Base-by-base conservation (phyloP, 2,797 vertebrate species). In the Cossypha polioptera region DNA sequence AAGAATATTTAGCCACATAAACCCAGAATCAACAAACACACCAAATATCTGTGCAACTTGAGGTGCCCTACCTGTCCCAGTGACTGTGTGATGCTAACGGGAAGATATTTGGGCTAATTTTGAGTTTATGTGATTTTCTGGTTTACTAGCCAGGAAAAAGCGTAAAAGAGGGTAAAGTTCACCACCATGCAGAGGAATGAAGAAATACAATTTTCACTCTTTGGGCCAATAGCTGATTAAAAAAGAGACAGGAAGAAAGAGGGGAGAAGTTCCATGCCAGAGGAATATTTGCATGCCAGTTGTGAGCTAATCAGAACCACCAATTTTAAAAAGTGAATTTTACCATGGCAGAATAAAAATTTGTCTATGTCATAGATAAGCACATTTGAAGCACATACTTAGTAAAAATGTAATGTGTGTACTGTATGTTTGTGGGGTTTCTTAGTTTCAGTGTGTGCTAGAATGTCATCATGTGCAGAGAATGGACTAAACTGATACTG, bases 41-140 rank as follows among this genome's bases (percentile, higher is more conserved):
- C 2, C 35, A 38, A 10, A 7, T 6, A 24, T 3, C 31, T 48
- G 40, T 3, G 2, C 51, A 38, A 11, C 16, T 1, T 24, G 17
- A 87, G 33, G 42, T 2, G 16, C 4, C 21, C 0, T 0, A 26
- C n/a, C 28, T 18, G 17, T 17, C 80, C 79, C 17, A 2, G 8
- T 5, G 16, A 33, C 15, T 26, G 35, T 29, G 28, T 8, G 51
- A 43, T 69, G 55, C 5, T 29, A 53, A 51, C 0, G 0, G 48
- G 29, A 26, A 3, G 10, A 24, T 8, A 38, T 9, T 51, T 2
- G 15, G 45, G 29, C 6, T 86, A 24, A 38, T 61, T 50, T 31
- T 40, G 40, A 54, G 54, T 72, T 71, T 16, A 26, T 16, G 20
- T 16, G 13, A 66, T 91, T 82, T 87, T 79, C 45, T 87, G 10